These are phyloP conservation scores for Gymnothorax javanicus DNA, from an alignment of 2,797 vertebrate genomes.

Conservation along the genomic window DNA sequence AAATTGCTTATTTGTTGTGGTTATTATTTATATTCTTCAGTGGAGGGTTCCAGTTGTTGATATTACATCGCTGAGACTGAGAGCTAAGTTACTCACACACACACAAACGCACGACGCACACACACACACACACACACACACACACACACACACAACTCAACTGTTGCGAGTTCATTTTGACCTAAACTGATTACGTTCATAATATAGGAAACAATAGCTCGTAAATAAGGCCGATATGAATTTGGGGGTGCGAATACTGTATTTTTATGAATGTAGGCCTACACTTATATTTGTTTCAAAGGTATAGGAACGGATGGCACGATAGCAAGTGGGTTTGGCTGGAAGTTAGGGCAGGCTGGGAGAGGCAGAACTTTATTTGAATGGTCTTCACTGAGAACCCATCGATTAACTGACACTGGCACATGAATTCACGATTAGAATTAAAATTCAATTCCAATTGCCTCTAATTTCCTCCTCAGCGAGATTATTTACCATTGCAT, in stretches of 20 bases:
- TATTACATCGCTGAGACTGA: conserved; percentile 56
- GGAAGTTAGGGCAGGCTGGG: neutral
- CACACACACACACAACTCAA: conserved; percentile 28
- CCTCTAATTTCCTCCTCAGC: conserved; percentile 47
- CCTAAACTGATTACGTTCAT: conserved; percentile 60
- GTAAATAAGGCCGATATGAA: neutral
- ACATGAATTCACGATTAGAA: neutral
- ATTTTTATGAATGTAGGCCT: no score
- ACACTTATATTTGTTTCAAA: neutral
- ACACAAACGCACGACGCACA: no score
- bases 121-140: no score
- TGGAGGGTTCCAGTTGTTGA: conserved; percentile 28
- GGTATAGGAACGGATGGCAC: neutral
- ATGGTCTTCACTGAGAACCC: neutral
- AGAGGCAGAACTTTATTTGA: neutral
- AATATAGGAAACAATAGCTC: conserved; percentile 25
- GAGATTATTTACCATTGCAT: conserved; percentile 41
- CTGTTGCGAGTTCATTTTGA: conserved; percentile 30
- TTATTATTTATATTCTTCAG: conserved; percentile 35
- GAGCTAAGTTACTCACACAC: conserved; percentile 28
- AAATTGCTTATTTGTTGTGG: conserved; percentile 64
- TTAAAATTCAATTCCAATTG: conserved; percentile 33
- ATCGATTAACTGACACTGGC: neutral
- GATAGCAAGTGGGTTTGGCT: neutral
- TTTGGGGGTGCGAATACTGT: neutral